Conservation (phyloP, 2,888 invertebrate genomes). For the Ophion ventricosus region DNA sequence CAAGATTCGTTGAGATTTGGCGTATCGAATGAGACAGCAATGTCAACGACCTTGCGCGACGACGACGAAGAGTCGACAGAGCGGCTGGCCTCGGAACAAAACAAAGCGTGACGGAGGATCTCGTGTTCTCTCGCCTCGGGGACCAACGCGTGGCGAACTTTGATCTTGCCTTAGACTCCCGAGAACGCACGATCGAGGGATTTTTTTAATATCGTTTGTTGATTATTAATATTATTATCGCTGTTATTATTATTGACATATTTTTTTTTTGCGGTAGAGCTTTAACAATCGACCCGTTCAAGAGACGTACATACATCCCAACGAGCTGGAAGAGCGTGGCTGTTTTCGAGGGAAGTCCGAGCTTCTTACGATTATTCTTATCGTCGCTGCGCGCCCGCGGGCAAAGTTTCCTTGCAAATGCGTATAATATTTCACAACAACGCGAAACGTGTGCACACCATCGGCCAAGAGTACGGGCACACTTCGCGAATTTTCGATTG, state of each 20-base stretch:
- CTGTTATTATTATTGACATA: constrained; percentile 5
- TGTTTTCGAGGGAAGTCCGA: constrained; percentile 1
- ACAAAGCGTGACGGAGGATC: constrained; percentile 64
- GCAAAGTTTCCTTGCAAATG: constrained; percentile 26
- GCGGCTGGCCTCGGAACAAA: constrained; percentile 59
- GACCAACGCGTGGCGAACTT: constrained; percentile 66
- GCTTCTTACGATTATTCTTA: constrained; percentile 36
- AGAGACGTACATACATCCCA: constrained; percentile 3
- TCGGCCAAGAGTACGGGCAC: too few species aligned
- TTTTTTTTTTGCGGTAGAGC: constrained; percentile 34
- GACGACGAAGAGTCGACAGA: constrained; percentile 33
- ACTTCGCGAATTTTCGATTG: too few species aligned
- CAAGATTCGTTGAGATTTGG: constrained; percentile 31
- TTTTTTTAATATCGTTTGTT: constrained; percentile 39
- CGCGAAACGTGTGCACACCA: background rate
- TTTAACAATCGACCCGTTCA: constrained; percentile 21
- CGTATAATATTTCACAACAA: background rate
- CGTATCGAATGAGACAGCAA: constrained; percentile 57
- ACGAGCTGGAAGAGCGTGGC: background rate
- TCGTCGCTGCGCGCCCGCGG: constrained; percentile 24
- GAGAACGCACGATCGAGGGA: constrained; percentile 23
- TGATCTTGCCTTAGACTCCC: constrained; percentile 51
- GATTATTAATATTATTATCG: background rate
- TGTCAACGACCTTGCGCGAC: constrained; percentile 66
- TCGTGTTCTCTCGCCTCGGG: constrained; percentile 50